Conservation (phyloP, 2,113 vertebrate species). For the Pleuronectes platessa region DNA sequence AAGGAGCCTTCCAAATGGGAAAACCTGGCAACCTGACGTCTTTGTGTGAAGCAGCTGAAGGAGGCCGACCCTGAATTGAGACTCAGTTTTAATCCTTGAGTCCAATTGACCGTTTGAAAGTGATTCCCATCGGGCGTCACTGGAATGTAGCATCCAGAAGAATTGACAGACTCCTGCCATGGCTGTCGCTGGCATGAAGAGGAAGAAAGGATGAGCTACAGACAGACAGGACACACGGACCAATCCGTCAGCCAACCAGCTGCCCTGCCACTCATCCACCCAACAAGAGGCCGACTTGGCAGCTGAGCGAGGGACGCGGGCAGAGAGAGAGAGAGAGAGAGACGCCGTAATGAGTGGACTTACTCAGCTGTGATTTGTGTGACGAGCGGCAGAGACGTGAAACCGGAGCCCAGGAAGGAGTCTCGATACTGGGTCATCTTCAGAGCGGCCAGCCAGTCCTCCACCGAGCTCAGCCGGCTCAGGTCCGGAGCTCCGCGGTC, state of each 20-base stretch:
- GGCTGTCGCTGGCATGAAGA: background rate
- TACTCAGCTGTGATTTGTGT: constrained; percentile 82
- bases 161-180: background rate
- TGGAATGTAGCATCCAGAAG: background rate
- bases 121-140: background rate
- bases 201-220: constrained; percentile 8
- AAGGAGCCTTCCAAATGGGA: no score
- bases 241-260: constrained; percentile 37
- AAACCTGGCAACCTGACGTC: background rate
- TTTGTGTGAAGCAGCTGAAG: no score
- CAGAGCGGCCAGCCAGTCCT: constrained; percentile 96
- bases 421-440: constrained; percentile 99
- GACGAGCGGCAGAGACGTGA: constrained; percentile 83
- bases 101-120: no score
- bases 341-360: constrained; percentile 32
- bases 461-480: constrained; percentile 93
- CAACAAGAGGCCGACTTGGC: constrained; percentile 65
- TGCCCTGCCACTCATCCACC: constrained; percentile 39
- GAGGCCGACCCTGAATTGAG: no score
- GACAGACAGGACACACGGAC: constrained; percentile 12
- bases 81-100: no score
- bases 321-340: constrained; percentile 20
- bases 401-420: constrained; percentile 93
- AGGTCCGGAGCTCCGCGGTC: constrained; percentile 94
- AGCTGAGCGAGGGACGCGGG: constrained; percentile 63